Conservation (phyloP, 2,113 vertebrate species). For the Oryzias curvinotus region DNA sequence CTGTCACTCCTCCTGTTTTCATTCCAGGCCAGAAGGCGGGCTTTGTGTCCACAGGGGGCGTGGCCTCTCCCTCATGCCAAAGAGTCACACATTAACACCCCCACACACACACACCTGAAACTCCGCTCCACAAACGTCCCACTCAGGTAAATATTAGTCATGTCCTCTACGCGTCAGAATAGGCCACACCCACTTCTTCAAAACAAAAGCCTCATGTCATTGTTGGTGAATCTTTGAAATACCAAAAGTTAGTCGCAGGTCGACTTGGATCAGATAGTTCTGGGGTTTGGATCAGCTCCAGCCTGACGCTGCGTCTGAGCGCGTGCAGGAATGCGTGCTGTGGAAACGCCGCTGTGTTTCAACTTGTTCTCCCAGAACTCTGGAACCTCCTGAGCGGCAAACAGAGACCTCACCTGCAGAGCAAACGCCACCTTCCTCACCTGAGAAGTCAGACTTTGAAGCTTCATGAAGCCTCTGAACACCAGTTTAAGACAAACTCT, state of each 20-base stretch:
- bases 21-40: too few relatives aligned
- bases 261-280: too few relatives aligned
- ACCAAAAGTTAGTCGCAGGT: too few relatives aligned
- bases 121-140: background rate
- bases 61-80: too few relatives aligned
- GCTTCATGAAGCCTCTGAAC: too few relatives aligned
- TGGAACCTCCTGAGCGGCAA: background rate
- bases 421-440: background rate
- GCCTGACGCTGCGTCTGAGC: background rate
- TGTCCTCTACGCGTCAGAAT: rapidly evolving
- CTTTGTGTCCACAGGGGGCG: too few relatives aligned
- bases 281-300: background rate
- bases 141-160: conserved; percentile 19
- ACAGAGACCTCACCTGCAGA: background rate
- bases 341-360: conserved; percentile 41
- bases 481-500: background rate
- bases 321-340: conserved; percentile 47
- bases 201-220: conserved; percentile 1
- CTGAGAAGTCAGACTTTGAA: background rate
- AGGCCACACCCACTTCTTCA: background rate
- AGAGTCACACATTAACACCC: too few relatives aligned
- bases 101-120: background rate
- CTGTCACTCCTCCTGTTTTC: too few relatives aligned
- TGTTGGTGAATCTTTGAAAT: background rate
- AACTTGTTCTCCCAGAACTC: conserved; percentile 49